These are phyloP conservation scores for Halcyon malimbica DNA, from an alignment of 2,113 vertebrate genomes.

Conservation along the genomic window DNA sequence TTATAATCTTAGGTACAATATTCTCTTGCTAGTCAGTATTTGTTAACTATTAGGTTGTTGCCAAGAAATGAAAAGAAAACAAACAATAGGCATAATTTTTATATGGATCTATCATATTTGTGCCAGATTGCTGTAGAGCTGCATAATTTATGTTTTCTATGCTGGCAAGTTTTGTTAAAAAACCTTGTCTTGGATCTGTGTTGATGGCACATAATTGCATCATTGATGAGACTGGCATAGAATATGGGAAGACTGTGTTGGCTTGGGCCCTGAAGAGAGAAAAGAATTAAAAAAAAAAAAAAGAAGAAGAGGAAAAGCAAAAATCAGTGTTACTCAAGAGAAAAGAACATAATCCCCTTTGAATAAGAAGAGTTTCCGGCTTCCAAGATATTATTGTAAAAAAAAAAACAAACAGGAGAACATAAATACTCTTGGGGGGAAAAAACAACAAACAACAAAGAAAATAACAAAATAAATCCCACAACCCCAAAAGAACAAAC, in stretches of 20 bases:
- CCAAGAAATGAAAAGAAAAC: conserved; percentile 18
- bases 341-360: background rate
- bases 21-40: background rate
- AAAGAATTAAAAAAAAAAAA: background rate
- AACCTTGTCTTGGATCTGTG: background rate
- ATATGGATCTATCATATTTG: background rate
- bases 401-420: background rate
- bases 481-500: background rate
- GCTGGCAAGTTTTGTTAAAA: conserved; percentile 31
- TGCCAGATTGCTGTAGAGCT: background rate
- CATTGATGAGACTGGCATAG: conserved; percentile 50
- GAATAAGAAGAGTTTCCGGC: background rate
- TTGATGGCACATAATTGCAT: conserved; percentile 18
- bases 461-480: background rate
- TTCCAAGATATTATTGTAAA: background rate
- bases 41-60: background rate
- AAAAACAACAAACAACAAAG: background rate
- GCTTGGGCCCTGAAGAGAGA: background rate
- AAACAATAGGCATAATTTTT: conserved; percentile 43
- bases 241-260: conserved; percentile 6
- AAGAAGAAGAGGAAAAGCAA: background rate
- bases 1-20: background rate
- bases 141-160: background rate
- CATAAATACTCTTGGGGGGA: background rate
- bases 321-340: background rate